phyloP scores from a whole-genome alignment of 2,888 invertebrate genomes.

The Dolichopus griseipennis region DNA sequence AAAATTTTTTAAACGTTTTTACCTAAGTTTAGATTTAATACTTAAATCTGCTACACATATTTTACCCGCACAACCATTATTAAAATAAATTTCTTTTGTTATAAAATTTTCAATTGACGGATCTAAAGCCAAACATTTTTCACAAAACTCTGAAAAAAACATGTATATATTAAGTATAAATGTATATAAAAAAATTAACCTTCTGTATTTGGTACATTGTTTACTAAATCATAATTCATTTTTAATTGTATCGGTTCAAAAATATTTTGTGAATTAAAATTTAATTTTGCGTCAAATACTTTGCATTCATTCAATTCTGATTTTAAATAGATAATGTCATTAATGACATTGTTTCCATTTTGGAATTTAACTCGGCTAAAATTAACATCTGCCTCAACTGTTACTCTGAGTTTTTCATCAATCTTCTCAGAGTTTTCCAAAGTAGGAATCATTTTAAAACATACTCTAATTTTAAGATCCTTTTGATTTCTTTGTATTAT shows the following conservation, averaged over 20 bases:
- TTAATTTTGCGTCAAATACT: constrained; percentile 18
- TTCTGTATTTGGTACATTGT: constrained; percentile 14
- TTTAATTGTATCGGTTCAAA: constrained; percentile 26
- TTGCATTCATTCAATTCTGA: constrained; percentile 20
- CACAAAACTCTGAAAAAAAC: constrained; percentile 25
- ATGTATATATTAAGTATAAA: too few relatives aligned
- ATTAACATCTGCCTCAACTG: constrained; percentile 8
- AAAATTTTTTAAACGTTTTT: not conserved
- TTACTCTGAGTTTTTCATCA: constrained; percentile 11
- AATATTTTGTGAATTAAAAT: constrained; percentile 22
- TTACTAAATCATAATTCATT: constrained; percentile 21
- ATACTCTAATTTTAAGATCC: constrained; percentile 23
- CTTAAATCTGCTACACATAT: constrained; percentile 24
- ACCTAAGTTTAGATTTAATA: constrained; percentile 18
- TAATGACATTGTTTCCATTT: not conserved
- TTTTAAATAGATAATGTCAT: constrained; percentile 4
- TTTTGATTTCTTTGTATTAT: constrained; percentile 26
- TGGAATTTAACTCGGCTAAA: not conserved
- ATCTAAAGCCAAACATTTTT: constrained; percentile 25
- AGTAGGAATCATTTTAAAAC: constrained; percentile 17
- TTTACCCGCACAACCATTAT: constrained; percentile 23
- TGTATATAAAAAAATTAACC: not conserved
- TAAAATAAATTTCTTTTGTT: constrained; percentile 23
- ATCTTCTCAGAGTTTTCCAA: not conserved
- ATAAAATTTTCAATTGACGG: constrained; percentile 18